Evolutionary conservation across 1,140 invertebrate species (phyloP).

Genomic region (Medauroidea extradentata): DNA sequence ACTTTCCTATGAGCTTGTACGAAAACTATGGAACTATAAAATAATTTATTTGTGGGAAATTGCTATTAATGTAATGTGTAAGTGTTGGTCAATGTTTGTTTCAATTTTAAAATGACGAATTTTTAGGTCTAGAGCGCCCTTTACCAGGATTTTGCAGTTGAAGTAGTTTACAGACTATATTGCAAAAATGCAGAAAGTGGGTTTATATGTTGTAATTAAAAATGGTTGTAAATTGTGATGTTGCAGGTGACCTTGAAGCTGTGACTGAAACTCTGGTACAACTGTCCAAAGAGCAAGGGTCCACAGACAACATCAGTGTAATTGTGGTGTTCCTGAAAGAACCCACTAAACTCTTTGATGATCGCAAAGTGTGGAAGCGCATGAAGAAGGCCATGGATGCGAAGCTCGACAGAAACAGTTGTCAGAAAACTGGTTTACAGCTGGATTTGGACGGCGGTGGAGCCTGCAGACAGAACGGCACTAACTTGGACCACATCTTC

Average conservation of each 20-base stretch:
- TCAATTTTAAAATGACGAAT: too few relatives aligned
- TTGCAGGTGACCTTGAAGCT: conserved; percentile 59
- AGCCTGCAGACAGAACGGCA: not conserved
- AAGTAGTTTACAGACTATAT: too few relatives aligned
- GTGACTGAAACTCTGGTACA: conserved; percentile 65
- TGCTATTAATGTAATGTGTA: too few relatives aligned
- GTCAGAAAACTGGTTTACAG: conserved; percentile 38
- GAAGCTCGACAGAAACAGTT: not conserved
- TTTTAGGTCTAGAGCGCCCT: too few relatives aligned
- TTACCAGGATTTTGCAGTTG: too few relatives aligned
- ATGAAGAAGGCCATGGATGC: not conserved
- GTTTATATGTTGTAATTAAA: too few relatives aligned
- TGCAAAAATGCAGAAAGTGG: too few relatives aligned
- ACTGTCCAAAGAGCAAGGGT: conserved; percentile 68
- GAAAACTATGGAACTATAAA: too few relatives aligned
- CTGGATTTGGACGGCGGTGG: not conserved
- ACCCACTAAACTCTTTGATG: conserved; percentile 33
- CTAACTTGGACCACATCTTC: conserved; percentile 2
- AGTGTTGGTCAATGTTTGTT: too few relatives aligned
- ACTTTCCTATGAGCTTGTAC: too few relatives aligned
- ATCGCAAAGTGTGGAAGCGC: not conserved
- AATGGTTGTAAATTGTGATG: too few relatives aligned
- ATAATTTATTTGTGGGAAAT: too few relatives aligned
- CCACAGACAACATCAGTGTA: conserved; percentile 82
- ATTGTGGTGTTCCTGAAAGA: conserved; percentile 81